Percentiles rank a stretch among this genome's conserved stretches.
Conservation (phyloP, 2,797 vertebrate genomes). For the Semotilus atromaculatus region DNA sequence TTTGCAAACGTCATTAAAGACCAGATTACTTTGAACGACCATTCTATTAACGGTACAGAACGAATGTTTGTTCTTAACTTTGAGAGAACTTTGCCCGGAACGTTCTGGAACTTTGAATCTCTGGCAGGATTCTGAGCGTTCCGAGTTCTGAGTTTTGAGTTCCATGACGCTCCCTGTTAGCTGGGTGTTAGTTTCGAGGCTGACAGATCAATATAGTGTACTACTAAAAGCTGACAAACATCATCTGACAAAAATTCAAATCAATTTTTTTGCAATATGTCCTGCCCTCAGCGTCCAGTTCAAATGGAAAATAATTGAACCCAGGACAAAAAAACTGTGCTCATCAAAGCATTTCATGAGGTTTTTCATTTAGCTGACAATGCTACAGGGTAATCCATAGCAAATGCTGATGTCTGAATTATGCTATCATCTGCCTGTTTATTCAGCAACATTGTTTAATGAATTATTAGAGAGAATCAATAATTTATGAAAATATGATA, state of each 20-base stretch:
- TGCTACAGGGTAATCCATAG: background rate
- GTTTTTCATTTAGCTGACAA: conserved; percentile 8
- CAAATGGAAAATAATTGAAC: background rate
- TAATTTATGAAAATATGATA: conserved; percentile 32
- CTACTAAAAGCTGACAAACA: background rate
- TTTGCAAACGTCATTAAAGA: background rate
- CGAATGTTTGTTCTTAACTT: background rate
- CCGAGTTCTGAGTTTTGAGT: too few relatives aligned
- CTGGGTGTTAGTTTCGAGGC: too few relatives aligned
- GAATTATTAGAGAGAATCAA: conserved; percentile 35
- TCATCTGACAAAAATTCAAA: too few relatives aligned
- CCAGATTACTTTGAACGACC: background rate
- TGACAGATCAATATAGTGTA: background rate
- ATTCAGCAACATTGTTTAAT: conserved; percentile 37
- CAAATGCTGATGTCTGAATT: conserved; percentile 8
- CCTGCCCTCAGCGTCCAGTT: background rate
- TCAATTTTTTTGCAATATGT: background rate
- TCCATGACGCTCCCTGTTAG: background rate
- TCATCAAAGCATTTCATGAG: conserved; percentile 2
- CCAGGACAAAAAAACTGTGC: background rate
- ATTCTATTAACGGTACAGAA: background rate
- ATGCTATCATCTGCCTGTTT: conserved; percentile 16
- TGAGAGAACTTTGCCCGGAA: background rate
- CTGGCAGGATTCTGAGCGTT: too few relatives aligned
- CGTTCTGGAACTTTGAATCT: background rate